Percentiles rank a stretch among this genome's conserved stretches.
These are phyloP conservation scores for Axinella damicornis DNA, from an alignment of 37 sponge, comb jelly and placozoan species.

Conservation along the genomic window DNA sequence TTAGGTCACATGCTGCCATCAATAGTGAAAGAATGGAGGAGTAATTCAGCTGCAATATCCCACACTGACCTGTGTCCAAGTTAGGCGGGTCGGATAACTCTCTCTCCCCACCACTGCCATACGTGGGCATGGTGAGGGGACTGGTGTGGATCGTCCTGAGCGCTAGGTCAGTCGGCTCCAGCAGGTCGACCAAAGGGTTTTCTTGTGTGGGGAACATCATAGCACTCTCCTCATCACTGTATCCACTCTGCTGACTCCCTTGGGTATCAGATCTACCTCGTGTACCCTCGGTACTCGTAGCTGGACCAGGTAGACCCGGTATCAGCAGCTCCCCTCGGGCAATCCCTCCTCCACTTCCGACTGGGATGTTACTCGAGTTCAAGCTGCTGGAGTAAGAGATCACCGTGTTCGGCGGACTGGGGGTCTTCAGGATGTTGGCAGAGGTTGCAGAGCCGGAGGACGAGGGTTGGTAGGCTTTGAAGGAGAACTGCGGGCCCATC, in stretches of 20 bases:
- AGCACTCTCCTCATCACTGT: neutral
- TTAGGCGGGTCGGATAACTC: neutral
- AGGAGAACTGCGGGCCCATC: slow-evolving; percentile 99
- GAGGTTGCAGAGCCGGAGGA: neutral
- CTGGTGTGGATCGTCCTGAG: slow-evolving; percentile 13
- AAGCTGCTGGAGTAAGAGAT: slow-evolving; percentile 31
- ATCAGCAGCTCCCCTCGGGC: too few relatives aligned
- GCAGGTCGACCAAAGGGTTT: slow-evolving; percentile 21
- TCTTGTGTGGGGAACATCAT: slow-evolving; percentile 27
- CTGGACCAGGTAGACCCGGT: too few relatives aligned
- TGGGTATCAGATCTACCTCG: too few relatives aligned
- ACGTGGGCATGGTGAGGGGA: slow-evolving; percentile 41
- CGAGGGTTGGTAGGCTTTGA: slow-evolving; percentile 66
- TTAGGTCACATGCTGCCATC: too few relatives aligned
- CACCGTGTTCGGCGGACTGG: slow-evolving; percentile 40
- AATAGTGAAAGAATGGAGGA: too few relatives aligned
- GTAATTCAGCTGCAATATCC: too few relatives aligned
- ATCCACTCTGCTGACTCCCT: too few relatives aligned
- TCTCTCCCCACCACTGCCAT: neutral
- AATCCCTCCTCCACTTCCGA: neutral
- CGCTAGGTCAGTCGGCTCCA: slow-evolving; percentile 1
- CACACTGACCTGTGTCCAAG: slow-evolving; percentile 8
- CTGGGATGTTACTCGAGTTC: neutral
- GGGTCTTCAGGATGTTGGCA: slow-evolving; percentile 14
- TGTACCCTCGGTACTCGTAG: too few relatives aligned